Evolutionary conservation across 2,113 vertebrate genomes (phyloP).

Genomic region (Peromyscus polionotus): DNA sequence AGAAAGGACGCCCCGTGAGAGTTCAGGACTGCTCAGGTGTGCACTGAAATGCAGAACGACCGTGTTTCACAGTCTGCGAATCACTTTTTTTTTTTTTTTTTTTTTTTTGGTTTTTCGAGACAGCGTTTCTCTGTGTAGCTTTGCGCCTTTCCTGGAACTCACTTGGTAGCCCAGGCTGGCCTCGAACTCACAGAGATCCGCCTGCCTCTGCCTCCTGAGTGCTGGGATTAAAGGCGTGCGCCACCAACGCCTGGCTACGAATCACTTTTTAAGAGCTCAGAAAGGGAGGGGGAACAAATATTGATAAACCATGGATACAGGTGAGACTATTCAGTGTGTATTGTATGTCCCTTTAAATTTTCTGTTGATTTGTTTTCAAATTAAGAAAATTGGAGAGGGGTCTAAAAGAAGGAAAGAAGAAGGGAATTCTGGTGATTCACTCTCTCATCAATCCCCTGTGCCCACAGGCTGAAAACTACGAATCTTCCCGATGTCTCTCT

Average conservation of each 20-base stretch:
- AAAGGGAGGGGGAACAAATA: neutral
- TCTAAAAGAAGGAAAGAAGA: neutral
- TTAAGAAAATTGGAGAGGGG: neutral
- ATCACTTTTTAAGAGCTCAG: neutral
- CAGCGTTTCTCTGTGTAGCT: too few species aligned
- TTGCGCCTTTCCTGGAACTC: too few species aligned
- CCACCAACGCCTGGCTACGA: neutral
- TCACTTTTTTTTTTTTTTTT: neutral
- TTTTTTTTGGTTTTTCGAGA: too few species aligned
- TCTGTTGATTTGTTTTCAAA: slow-evolving; percentile 18
- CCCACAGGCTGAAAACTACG: rapidly evolving
- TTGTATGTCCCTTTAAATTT: neutral
- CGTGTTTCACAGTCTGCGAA: neutral
- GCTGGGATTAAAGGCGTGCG: too few species aligned
- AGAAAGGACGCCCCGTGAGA: neutral
- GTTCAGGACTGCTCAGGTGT: neutral
- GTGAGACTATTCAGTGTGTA: neutral
- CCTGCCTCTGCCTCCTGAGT: too few species aligned
- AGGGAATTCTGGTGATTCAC: neutral
- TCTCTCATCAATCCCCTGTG: neutral
- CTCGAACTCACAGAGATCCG: too few species aligned
- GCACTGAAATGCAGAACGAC: neutral
- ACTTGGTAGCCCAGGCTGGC: too few species aligned
- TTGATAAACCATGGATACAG: neutral
- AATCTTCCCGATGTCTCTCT: neutral